Evolutionary conservation across 1,140 invertebrate species (phyloP), one percentile per base, ranked within the genome.

Genomic region (Drosophila littoralis): DNA sequence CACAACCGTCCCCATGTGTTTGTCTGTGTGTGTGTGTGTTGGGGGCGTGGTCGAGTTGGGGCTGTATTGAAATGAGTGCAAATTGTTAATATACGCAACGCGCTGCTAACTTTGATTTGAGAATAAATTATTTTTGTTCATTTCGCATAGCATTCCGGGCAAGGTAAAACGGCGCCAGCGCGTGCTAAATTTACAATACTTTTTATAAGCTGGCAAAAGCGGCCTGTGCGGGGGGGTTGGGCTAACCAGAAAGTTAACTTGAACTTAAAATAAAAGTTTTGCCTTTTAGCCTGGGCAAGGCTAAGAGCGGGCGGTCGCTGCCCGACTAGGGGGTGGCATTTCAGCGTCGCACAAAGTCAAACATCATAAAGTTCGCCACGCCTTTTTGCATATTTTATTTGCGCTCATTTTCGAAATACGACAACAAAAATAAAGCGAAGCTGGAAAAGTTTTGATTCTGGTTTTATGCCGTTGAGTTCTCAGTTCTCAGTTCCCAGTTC

Each of bases 321-420:
- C 22, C 22, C 22, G 40, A 12, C 17, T 1, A 28, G 12, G 15
- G 28, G 48, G 48, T 52, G 51, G 28, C 22, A 73, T 88, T 77
- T 79, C 77, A 74, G 74, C 77, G 63, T 80, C 80, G 77, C 79
- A 81, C 80, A 88, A 88, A 88, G 84, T 88, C 84, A 88, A 88
- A 88, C 79, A 88, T 88, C 84, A 88, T 88, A 88, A 88, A 88
- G 84, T 88, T 88, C 77, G 80, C 84, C 83, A 88, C 80, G 84
- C 84, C 84, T 89, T 89, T 89, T 88, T 88, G 84, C 84, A 88
- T 89, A 88, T 88, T 88, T 88, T 88, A 88, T 88, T 88, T 89
- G 83, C 65, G 83, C 84, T 89, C 82, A 89, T 80, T 88, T 89
- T 68, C 65, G 43, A 32, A 67, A 43, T n/a, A 28, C 42, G 68